Conservation (phyloP, 2,113 vertebrate genomes). For the Rousettus leschenaultii region DNA sequence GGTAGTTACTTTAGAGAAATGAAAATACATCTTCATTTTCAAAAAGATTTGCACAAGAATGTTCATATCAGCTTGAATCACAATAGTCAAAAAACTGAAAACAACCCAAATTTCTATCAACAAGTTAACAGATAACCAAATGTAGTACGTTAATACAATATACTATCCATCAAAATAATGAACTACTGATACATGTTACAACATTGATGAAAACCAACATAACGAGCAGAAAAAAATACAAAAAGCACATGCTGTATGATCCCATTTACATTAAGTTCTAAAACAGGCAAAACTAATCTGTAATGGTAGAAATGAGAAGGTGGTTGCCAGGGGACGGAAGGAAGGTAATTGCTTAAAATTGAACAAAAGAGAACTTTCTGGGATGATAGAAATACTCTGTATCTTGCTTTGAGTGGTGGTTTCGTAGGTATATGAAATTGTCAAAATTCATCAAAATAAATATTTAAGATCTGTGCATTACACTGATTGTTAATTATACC, state of each 20-base stretch:
- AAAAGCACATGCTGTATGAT: neutral
- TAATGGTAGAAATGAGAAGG: neutral
- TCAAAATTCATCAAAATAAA: neutral
- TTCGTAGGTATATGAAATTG: neutral
- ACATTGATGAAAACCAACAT: neutral
- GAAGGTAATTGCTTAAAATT: neutral
- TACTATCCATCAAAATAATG: neutral
- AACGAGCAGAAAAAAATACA: neutral
- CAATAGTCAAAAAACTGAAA: neutral
- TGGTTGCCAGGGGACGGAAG: neutral
- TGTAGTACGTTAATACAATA: neutral
- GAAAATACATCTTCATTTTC: neutral
- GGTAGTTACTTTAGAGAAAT: neutral
- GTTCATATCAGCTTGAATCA: neutral
- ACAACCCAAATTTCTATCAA: neutral
- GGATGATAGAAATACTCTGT: neutral
- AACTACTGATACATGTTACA: neutral
- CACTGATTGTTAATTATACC: neutral
- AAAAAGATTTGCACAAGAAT: neutral
- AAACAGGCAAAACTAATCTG: neutral
- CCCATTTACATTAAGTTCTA: neutral
- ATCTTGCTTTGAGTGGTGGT: neutral
- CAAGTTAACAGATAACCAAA: neutral
- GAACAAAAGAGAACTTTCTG: neutral
- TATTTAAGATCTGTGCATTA: neutral